phyloP scores from a whole-genome alignment of 2,113 vertebrate genomes.

The Myxocyprinus asiaticus region DNA sequence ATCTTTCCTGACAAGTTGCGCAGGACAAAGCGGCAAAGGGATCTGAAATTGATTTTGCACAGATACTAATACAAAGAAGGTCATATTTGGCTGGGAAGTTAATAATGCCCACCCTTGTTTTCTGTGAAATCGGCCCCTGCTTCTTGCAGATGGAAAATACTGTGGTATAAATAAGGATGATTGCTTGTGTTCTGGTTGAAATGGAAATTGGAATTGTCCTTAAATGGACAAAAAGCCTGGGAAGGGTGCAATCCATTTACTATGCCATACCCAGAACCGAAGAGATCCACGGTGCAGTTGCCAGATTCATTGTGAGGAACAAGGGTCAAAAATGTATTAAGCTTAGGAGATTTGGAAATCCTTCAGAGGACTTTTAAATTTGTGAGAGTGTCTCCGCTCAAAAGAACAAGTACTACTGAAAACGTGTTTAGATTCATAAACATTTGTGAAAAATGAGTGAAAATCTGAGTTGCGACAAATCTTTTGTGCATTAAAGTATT shows the following conservation, averaged over 20 bases:
- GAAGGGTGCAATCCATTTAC: constrained; percentile 49
- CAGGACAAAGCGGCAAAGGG: constrained; percentile 49
- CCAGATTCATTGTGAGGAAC: not conserved
- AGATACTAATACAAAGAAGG: constrained; percentile 60
- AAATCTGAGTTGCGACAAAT: not conserved
- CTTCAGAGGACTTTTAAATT: not conserved
- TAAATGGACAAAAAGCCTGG: constrained; percentile 49
- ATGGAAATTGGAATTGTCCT: constrained; percentile 48
- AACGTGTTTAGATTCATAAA: constrained; percentile 4
- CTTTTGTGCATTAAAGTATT: not conserved
- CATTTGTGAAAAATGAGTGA: not conserved
- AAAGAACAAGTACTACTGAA: not conserved
- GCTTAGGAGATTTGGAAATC: constrained; percentile 12
- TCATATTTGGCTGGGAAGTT: constrained; percentile 52
- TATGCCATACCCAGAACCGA: not conserved
- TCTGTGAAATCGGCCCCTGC: constrained; percentile 42
- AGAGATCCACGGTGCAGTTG: constrained; percentile 35
- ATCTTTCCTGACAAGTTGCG: constrained; percentile 50
- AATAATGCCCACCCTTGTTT: constrained; percentile 41
- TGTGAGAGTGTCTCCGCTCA: not conserved
- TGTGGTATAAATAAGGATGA: constrained; percentile 53
- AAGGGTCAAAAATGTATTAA: constrained; percentile 18
- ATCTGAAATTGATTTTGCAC: constrained; percentile 59
- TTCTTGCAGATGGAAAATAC: constrained; percentile 42
- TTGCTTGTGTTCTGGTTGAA: constrained; percentile 51